Base-by-base conservation (phyloP, 2,888 invertebrate genomes). In the Geotrupes spiniger region DNA sequence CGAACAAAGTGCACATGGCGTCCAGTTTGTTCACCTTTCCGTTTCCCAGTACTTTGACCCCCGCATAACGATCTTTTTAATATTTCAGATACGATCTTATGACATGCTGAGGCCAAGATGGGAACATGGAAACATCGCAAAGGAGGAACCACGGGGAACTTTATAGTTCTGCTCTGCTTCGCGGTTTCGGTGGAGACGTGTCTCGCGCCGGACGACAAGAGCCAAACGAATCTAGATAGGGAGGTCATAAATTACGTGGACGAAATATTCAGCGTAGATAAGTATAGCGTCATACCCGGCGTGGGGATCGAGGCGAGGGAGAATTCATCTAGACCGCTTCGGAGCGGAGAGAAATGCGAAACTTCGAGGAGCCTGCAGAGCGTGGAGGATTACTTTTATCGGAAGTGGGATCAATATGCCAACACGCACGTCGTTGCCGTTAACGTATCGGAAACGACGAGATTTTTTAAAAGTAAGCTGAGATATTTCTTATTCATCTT, bases 381-480 rank as follows among this genome's bases (percentile, higher is more conserved):
- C 0, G 73, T 79, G 42, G 77, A 78, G 58, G 76, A 78, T 39
- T 79, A 82, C 63, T 64, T 83, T 52, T 69, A 78, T 49, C 78
- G 79, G 54, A 81, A 80, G 63, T 70, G 84, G 28, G 78, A 80
- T 56, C 73, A 77, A 57, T 84, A 80, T 62, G 74, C 80, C 2
- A 75, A 78, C 41, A 78, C 75, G 43, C 85, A 82, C 69, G 78
- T 79, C 36, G 63, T 88, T 16, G 80, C 82, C 21, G 79, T 89
- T 5, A 82, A 83, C 61, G 63, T 88, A 39, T 83, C 86, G 0
- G 80, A 83, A 64, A 80, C 84, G 8, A 84, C 84, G 0, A 76
- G 83, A 53, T 73, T 82, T 36, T 76, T 84, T 50, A 74, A 79
- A 65, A 81, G 83, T 83, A 71, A 76, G 76, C 77, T 68, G 14